These are phyloP conservation scores for Metopia argyrocephala DNA, from an alignment of 2,888 invertebrate genomes.

Conservation along the genomic window DNA sequence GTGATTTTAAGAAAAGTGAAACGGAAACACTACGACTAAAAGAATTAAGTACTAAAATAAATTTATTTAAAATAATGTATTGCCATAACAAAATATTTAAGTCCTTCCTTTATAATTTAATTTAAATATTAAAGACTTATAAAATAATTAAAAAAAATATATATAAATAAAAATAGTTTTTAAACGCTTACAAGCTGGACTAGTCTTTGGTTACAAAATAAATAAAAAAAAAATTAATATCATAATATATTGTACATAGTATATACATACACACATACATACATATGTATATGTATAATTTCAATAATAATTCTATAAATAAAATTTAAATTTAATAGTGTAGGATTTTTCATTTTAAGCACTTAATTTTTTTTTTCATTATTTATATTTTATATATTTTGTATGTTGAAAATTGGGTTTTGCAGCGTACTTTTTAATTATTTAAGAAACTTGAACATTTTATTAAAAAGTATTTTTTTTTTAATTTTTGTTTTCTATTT, in stretches of 20 bases:
- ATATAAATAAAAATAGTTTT: not conserved
- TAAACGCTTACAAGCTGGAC: constrained; percentile 62
- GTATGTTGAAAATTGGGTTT: too few species aligned
- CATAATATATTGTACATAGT: constrained; percentile 9
- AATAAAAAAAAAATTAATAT: constrained; percentile 41
- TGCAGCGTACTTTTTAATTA: constrained; percentile 16
- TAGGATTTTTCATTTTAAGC: constrained; percentile 24
- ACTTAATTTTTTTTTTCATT: constrained; percentile 27
- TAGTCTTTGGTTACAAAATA: constrained; percentile 75
- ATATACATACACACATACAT: constrained; percentile 22
- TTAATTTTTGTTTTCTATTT: not conserved
- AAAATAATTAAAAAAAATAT: constrained; percentile 4
- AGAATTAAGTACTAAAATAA: constrained; percentile 13
- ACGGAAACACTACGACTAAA: constrained; percentile 1
- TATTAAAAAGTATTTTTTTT: constrained; percentile 5
- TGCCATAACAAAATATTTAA: constrained; percentile 28
- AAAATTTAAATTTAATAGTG: not conserved
- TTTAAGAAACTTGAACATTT: constrained; percentile 52
- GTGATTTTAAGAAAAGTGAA: not conserved
- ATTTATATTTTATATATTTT: not conserved
- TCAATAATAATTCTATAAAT: too few species aligned
- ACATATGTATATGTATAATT: not conserved
- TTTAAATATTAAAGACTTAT: not conserved
- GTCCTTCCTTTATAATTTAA: not conserved
- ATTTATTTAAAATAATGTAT: constrained; percentile 50